phyloP scores from a whole-genome alignment of 2,888 invertebrate genomes.

The Alitta virens region DNA sequence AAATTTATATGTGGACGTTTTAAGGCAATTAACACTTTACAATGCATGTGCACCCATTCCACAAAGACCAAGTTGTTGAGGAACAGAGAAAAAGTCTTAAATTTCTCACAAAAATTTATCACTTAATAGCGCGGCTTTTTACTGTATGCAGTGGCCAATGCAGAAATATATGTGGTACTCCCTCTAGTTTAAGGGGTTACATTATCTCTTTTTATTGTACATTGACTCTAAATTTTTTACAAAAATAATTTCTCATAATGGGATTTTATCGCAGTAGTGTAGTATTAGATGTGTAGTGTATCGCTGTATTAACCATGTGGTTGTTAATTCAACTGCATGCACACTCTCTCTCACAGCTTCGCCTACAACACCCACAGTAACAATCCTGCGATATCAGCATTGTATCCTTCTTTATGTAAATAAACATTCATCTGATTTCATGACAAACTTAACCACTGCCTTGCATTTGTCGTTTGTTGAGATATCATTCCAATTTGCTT shows the following conservation, averaged over 20 bases:
- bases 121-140: conserved; percentile 12
- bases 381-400: not conserved
- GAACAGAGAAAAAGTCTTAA: no score
- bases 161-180: conserved; percentile 14
- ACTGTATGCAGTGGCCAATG: conserved; percentile 18
- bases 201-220: conserved; percentile 9
- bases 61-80: no score
- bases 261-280: not conserved
- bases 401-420: conserved; percentile 8
- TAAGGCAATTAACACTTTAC: no score
- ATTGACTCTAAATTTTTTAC: conserved; percentile 19
- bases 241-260: conserved; percentile 3
- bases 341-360: not conserved
- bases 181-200: conserved; percentile 11
- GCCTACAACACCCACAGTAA: not conserved
- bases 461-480: no score
- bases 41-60: no score
- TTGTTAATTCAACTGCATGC: not conserved
- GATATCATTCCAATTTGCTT: no score
- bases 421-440: conserved; percentile 9
- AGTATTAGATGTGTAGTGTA: not conserved
- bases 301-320: no score
- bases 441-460: not conserved
- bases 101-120: no score
- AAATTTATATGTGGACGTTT: no score